phyloP scores from a whole-genome alignment of 2,888 invertebrate species.

The Galerucella pusilla region DNA sequence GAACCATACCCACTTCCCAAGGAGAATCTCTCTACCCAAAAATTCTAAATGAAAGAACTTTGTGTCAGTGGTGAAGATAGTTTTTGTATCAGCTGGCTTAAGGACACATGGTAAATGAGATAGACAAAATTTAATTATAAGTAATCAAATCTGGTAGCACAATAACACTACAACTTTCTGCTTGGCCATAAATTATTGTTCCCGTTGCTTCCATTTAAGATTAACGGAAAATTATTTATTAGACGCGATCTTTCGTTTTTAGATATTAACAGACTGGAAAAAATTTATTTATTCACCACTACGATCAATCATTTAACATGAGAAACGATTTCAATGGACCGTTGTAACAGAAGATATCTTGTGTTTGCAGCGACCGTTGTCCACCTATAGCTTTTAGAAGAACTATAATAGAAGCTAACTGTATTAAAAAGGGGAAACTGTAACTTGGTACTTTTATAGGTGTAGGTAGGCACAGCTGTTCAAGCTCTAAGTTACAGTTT shows the following conservation, averaged over 20 bases:
- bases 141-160: not conserved
- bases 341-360: no score
- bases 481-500: no score
- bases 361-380: no score
- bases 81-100: not conserved
- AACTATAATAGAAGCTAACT: no score
- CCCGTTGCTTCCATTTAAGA: not conserved
- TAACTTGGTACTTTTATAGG: no score
- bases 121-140: not conserved
- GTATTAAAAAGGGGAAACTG: no score
- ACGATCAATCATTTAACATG: not conserved
- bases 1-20: no score
- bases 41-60: no score
- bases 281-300: not conserved
- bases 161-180: conserved; percentile 10
- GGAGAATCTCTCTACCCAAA: no score
- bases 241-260: not conserved
- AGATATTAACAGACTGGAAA: not conserved
- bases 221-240: not conserved
- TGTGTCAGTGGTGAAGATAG: no score
- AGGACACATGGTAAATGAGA: not conserved
- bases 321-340: not conserved
- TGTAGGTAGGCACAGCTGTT: no score
- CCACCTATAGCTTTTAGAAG: no score
- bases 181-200: conserved; percentile 2